Base-by-base conservation (phyloP, 2,888 invertebrate species). In the Morpho achilles region DNA sequence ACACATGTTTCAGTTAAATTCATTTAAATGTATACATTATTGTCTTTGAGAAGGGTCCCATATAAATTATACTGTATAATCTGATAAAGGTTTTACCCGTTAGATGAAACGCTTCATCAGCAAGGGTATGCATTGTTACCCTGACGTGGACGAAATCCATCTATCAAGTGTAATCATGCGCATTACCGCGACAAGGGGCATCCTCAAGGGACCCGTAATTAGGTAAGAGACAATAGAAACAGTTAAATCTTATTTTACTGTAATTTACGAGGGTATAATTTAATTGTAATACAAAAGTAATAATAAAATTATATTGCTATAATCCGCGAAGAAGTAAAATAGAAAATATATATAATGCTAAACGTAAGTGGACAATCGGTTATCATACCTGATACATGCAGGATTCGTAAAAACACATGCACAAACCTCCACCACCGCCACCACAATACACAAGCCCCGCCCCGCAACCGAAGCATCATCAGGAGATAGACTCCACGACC, bases 111-210 rank as follows among this genome's bases (percentile, higher is more conserved):
- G 64, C 56, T 63, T 67, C 64, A 66, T 68, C 65, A 67, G 64
- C 47, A 45, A 22, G 50, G 63, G 66, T 66, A 64, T 63, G 62
- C 64, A 59, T 64, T 58, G 56, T 56, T 67, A 64, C 61, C 58
- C 59, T 60, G 50, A 62, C 62, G 56, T 65, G 57, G 59, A 60
- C 61, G 65, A 63, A 64, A 67, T 61, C 67, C 67, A 69, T 69
- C 67, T 62, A 62, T 67, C 69, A 69, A 61, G 54, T 52, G 60
- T 67, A 69, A 69, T 67, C 66, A 65, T 50, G 52, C 55, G 63
- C 56, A 63, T 65, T 68, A 65, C 63, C 61, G 43, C 63, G 63
- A 68, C 63, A 65, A 55, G 65, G 62, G 61, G 56, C 65, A 57
- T 60, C 67, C 67, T 60, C 63, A 58, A 60, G 47, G 51, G 56